Percentiles rank a stretch among this genome's conserved stretches.
Conservation (phyloP, 30 jellyfish, hydroid and myxozoan genomes). For the Cassiopea andromeda region DNA sequence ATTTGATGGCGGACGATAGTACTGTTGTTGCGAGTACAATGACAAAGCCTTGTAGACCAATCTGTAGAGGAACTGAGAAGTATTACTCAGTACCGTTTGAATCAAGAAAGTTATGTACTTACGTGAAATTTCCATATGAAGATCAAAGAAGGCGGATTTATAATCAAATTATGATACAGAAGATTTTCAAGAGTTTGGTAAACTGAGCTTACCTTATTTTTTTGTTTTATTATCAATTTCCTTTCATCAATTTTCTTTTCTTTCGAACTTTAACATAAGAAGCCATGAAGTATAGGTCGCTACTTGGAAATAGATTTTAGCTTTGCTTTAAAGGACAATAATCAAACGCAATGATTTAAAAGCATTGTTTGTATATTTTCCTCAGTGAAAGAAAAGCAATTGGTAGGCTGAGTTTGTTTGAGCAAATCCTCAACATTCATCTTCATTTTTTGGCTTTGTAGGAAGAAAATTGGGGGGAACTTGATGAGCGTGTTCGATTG, state of each 20-base stretch:
- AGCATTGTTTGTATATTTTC: too few relatives aligned
- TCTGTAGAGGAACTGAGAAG: conserved; percentile 68
- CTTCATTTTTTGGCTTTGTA: neutral
- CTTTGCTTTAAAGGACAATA: too few relatives aligned
- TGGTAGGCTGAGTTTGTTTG: neutral
- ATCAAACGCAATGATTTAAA: too few relatives aligned
- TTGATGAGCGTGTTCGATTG: conserved; percentile 89
- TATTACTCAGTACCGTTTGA: conserved; percentile 82
- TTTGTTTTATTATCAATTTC: neutral
- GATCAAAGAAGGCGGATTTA: conserved; percentile 90
- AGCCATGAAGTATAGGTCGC: too few relatives aligned
- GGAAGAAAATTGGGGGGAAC: conserved; percentile 92
- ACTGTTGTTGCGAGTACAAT: conserved; percentile 59
- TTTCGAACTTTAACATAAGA: neutral
- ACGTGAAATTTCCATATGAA: conserved; percentile 91
- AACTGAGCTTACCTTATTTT: neutral
- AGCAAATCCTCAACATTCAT: neutral
- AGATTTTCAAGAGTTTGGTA: conserved; percentile 86
- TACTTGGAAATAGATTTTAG: too few relatives aligned
- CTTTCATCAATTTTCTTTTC: neutral
- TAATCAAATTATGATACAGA: conserved; percentile 75
- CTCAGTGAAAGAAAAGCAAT: too few relatives aligned
- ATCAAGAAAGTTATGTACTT: conserved; percentile 84
- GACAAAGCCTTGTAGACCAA: conserved; percentile 75
- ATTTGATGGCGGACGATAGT: conserved; percentile 45